Conservation (phyloP, 23 tunicate genomes). For the Clavelina lepadiformis region DNA sequence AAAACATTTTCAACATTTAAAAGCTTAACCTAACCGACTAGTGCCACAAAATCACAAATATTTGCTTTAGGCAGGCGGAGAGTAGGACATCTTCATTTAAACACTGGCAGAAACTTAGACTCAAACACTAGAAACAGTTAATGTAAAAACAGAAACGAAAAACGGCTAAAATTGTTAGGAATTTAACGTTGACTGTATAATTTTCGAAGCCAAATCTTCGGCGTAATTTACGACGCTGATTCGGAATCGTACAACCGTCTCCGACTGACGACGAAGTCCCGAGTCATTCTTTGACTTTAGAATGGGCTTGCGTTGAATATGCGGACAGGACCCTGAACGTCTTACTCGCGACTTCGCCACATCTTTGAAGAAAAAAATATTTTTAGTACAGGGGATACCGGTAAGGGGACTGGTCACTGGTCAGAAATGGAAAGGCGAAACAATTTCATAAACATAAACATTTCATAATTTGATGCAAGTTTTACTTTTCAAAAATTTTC, state of each 20-base stretch:
- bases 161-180: no score
- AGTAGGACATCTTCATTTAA: no score
- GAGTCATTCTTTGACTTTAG: neutral
- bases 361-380: neutral
- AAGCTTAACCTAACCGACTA: no score
- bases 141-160: no score
- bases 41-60: no score
- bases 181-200: no score
- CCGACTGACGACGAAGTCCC: slow-evolving; percentile 10
- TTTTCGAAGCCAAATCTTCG: slow-evolving; percentile 6
- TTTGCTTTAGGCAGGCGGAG: no score
- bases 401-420: neutral
- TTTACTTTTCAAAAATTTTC: neutral
- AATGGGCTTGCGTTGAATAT: slow-evolving; percentile 6
- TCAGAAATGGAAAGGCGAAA: no score
- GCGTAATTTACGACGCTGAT: slow-evolving; percentile 3
- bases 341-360: slow-evolving; percentile 7
- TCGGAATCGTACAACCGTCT: slow-evolving; percentile 12
- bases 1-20: no score
- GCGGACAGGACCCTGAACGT: slow-evolving; percentile 27
- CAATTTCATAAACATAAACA: neutral
- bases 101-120: no score
- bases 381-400: neutral
- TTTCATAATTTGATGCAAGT: neutral
- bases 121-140: no score